phyloP scores from a whole-genome alignment of 1,140 invertebrate species.

The Globodera rostochiensis region DNA sequence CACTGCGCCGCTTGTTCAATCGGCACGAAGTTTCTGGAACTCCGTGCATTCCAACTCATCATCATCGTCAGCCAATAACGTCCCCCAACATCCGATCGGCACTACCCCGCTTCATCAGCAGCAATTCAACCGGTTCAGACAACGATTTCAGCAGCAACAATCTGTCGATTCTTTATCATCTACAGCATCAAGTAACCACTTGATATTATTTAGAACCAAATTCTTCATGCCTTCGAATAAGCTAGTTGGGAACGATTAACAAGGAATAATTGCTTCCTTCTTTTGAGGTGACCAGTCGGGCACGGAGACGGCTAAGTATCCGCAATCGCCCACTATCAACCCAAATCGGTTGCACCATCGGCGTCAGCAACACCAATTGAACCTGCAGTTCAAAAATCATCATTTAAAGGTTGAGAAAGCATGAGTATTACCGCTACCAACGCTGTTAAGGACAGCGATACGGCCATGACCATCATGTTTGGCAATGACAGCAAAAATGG shows the following conservation, averaged over 20 bases:
- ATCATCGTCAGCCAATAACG: not conserved
- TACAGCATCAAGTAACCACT: not conserved
- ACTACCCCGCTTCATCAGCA: constrained; percentile 15
- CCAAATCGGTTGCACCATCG: not conserved
- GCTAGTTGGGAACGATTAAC: no score
- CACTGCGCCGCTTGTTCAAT: constrained; percentile 13
- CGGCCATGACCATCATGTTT: not conserved
- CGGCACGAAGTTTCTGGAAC: constrained; percentile 20
- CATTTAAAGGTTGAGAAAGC: not conserved
- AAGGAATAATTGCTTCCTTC: no score
- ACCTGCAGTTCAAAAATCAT: not conserved
- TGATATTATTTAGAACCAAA: no score
- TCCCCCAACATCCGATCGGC: constrained; percentile 6
- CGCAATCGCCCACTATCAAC: not conserved
- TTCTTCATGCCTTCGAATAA: no score
- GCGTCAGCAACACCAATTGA: not conserved
- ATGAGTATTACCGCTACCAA: not conserved
- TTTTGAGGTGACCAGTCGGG: not conserved
- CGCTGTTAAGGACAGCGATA: not conserved
- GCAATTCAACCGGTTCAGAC: constrained; percentile 7
- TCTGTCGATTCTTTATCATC: not conserved
- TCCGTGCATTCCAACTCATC: constrained; percentile 6
- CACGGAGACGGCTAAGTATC: not conserved
- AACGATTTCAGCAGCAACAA: constrained; percentile 17
- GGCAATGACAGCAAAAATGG: not conserved